Percentiles rank a stretch among this genome's conserved stretches.
Conservation (phyloP, 2,113 vertebrate genomes). For the Chauna torquata region DNA sequence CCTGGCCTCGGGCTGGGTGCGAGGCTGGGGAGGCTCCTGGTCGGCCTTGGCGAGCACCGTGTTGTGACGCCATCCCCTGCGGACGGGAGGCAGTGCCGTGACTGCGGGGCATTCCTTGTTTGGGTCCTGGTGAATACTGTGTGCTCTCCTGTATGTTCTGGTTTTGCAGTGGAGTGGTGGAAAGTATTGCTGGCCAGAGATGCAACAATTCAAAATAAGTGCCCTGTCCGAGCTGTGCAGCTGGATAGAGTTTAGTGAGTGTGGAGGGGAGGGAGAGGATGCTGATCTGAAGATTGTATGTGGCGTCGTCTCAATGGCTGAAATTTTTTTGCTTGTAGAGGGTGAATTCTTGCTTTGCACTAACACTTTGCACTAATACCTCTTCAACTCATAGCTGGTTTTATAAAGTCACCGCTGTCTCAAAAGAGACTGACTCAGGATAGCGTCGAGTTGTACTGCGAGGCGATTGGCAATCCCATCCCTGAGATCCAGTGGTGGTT, state of each 20-base stretch:
- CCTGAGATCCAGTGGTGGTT: slow-evolving; percentile 95
- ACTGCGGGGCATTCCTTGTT: not conserved
- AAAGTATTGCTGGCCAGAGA: not conserved
- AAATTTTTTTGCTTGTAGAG: not conserved
- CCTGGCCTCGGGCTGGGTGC: not conserved
- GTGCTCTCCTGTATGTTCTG: not conserved
- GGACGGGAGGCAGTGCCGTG: not conserved
- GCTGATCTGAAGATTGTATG: fast-evolving
- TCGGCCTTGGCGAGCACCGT: fast-evolving
- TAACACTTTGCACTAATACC: slow-evolving; percentile 70
- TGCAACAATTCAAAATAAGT: fast-evolving
- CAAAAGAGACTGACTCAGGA: slow-evolving; percentile 80
- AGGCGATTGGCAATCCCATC: slow-evolving; percentile 87
- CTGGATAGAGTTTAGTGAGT: not conserved
- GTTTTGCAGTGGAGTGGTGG: fast-evolving
- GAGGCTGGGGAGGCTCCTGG: not conserved
- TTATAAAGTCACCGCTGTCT: slow-evolving; percentile 88
- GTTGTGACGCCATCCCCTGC: not conserved
- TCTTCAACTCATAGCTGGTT: slow-evolving; percentile 82
- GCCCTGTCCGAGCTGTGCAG: not conserved
- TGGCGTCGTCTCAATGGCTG: not conserved
- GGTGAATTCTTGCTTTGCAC: slow-evolving; percentile 52
- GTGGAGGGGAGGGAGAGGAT: not conserved
- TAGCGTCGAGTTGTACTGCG: slow-evolving; percentile 87
- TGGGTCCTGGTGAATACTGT: fast-evolving